These are phyloP conservation scores for Ectemnius continuus DNA, from an alignment of 2,888 invertebrate genomes.

Conservation along the genomic window DNA sequence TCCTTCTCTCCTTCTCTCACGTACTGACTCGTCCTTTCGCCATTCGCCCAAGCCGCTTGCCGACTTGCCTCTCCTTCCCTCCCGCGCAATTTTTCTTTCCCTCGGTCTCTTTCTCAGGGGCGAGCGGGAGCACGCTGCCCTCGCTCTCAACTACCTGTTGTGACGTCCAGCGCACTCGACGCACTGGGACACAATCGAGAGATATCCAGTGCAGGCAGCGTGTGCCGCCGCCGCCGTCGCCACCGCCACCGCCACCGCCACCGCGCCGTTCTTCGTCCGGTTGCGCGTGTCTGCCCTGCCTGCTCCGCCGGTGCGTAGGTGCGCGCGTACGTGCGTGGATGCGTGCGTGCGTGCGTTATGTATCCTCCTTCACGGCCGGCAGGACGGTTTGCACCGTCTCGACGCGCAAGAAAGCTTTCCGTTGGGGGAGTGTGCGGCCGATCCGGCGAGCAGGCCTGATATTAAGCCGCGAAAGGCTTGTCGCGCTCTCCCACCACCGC, in stretches of 20 bases:
- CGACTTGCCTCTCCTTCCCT: constrained; percentile 48
- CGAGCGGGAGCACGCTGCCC: constrained; percentile 67
- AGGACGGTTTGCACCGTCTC: constrained; percentile 15
- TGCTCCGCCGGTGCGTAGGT: constrained; percentile 11
- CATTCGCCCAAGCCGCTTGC: constrained; percentile 36
- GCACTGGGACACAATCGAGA: constrained; percentile 50
- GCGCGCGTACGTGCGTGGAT: background rate
- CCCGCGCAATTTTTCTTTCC: constrained; percentile 38
- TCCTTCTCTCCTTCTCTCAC: constrained; percentile 16
- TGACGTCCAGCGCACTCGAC: constrained; percentile 66
- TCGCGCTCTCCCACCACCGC: constrained; percentile 36
- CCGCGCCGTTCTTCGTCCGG: constrained; percentile 31
- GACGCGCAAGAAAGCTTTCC: constrained; percentile 29
- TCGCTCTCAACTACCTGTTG: constrained; percentile 75
- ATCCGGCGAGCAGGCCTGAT: constrained; percentile 30
- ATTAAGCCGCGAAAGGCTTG: constrained; percentile 61
- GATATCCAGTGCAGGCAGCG: constrained; percentile 47
- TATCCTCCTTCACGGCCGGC: constrained; percentile 31
- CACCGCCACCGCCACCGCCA: background rate
- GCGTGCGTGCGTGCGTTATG: constrained; percentile 8
- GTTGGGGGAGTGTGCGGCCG: constrained; percentile 36
- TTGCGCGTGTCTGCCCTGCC: background rate
- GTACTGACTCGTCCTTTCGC: constrained; percentile 28
- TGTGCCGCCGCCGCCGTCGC: constrained; percentile 9
- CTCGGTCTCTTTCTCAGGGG: constrained; percentile 52